Evolutionary conservation across 1,140 invertebrate species (phyloP), one percentile per base, ranked within the genome.

Genomic region (Papilio polyxenes): DNA sequence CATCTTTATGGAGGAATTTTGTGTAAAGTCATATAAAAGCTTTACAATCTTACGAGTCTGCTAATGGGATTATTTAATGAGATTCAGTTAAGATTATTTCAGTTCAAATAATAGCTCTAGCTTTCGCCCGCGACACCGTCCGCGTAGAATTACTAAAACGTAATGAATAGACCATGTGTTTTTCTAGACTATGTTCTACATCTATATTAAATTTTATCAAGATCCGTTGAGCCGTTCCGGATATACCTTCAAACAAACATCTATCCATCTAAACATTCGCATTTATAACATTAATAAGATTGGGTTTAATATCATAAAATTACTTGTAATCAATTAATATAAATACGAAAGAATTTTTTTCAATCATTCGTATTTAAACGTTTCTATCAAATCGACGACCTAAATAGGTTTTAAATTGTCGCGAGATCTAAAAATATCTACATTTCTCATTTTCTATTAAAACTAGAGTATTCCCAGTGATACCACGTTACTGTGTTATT

Each of bases 361-460:
- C 23, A 13, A 53, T 13, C 15, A 13, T 15, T 53, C 51, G 51
- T 53, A 53, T 23, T 65, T 31, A 65, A 65, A n/a, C 62, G 23
- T 65, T 65, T 37, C 56, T 8, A 65, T 31, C 9, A 13, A 10
- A 65, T 65, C 11, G 62, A 31, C 20, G 62, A 23, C 23, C 62
- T 65, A 65, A 65, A 65, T 65, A 65, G 3, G 23, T 8, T 17
- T 31, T 23, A 65, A 65, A 31, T 37, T 11, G 23, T 65, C 23
- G 62, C n/a, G 23, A 65, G 23, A 65, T 65, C 62, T 65, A 65
- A 65, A 65, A 65, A 65, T 65, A 65, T 11, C 23, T 31, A 31
- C 10, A 31, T 31, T 31, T 65, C 62, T 65, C 62, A 65, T 65
- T 65, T 65, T 65, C 62, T 65, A 65, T 65, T 65, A 65, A 23